A percentile compares a stretch with the other conserved stretches of the same genome.
Evolutionary conservation across 2,888 invertebrate species (phyloP).

Genomic region (Leistus spinibarbis): DNA sequence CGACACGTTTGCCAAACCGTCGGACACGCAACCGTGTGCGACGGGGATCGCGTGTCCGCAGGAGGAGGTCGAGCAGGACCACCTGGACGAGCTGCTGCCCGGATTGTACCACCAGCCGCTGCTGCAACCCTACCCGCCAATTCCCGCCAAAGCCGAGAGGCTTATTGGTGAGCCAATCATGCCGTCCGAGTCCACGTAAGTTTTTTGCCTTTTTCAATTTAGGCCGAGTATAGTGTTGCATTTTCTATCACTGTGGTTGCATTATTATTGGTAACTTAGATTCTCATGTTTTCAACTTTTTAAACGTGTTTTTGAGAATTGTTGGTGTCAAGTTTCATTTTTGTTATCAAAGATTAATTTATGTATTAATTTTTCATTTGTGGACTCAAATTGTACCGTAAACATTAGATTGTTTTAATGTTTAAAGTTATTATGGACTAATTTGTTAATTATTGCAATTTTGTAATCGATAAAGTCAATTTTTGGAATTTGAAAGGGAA

Average conservation of each 20-base stretch:
- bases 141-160: conserved; percentile 68
- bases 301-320: too few species aligned
- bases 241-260: neutral
- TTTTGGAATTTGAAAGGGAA: too few species aligned
- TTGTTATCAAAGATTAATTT: too few species aligned
- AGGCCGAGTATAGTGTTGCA: neutral
- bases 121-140: conserved; percentile 70
- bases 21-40: conserved; percentile 73
- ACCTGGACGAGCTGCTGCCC: conserved; percentile 65
- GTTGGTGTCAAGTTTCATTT: too few species aligned
- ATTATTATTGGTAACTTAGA: neutral
- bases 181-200: conserved; percentile 82
- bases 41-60: conserved; percentile 73
- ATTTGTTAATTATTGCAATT: too few species aligned
- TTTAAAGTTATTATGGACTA: too few species aligned
- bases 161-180: conserved; percentile 73
- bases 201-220: conserved; percentile 45
- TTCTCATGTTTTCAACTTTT: too few species aligned
- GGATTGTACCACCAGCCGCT: conserved; percentile 69
- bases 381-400: too few species aligned
- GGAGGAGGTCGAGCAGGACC: conserved; percentile 53
- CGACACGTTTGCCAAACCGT: conserved; percentile 70
- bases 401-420: too few species aligned
- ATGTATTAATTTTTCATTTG: too few species aligned
- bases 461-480: too few species aligned